Evolutionary conservation across 2,113 vertebrate genomes (phyloP), one percentile per base, ranked within the genome.

Genomic region (Athene cunicularia): DNA sequence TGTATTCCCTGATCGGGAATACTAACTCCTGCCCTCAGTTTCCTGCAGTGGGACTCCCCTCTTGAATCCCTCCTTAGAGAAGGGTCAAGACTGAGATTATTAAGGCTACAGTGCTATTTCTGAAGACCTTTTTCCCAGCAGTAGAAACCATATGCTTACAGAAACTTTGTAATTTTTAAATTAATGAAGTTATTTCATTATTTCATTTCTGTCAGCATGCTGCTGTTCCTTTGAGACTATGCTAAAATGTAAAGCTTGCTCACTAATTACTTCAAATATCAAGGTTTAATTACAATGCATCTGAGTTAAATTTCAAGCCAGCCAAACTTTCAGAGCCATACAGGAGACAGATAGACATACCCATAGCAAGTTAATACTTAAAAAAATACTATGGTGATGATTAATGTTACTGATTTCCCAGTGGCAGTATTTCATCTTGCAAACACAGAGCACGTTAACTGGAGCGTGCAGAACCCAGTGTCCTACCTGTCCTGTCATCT

Each of bases 401-500:
- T 89, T 15, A 73, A 71, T 43, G 22, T 50, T 86, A 73, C 12
- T 82, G 67, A 80, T 95, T 94, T 89, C 37, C 37, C 49, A 72
- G 62, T 30, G 58, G 66, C 41, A 62, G 28, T 66, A 73, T 79
- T 82, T 94, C 27, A 49, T 45, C 64, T 89, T 75, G 63, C 81
- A 89, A 55, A 81, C 23, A 55, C 39, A 21, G 24, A 49, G 13
- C 22, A 22, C 5, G 1, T 59, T 77, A 74, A 72, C 18, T 47
- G 37, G 39, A 50, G 35, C 7, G 16, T n/a, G 71, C 59, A 84
- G 79, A 70, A 68, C 35, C 33, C 30, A 13, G 55, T 22, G 50
- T 28, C 4, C 9, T 84, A 96, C 96, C 97, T 97, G 83, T 87
- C 80, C 35, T 33, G 64, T 96, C 88, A 92, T 41, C 72, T 97